Base-by-base conservation (phyloP, 2,797 vertebrate species). In the Rhadinocentrus ornatus region DNA sequence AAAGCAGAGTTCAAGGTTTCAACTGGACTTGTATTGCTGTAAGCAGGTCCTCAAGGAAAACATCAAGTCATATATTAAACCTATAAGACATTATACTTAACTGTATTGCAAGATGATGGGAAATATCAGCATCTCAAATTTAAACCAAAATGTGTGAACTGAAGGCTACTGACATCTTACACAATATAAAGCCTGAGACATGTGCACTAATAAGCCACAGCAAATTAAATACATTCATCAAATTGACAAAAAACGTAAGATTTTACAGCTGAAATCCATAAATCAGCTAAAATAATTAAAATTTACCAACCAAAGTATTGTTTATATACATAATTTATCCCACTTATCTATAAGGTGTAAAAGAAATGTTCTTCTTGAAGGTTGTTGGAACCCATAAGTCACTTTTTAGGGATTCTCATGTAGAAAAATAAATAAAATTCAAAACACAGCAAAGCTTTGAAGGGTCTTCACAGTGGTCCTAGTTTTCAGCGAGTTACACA, bases 401-500 rank as follows among this genome's bases (percentile, higher is more conserved):
- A 81, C 62, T 75, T 67, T 75, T 75, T 82, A 73, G 72, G 61
- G 74, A 72, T 77, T 84, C 1, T 48, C 59, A 53, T 64, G 71
- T 90, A 89, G 41, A 91, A 90, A 91, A 86, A 88, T 84, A 86
- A 90, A 85, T 67, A 81, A 55, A 55, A 80, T 86, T 81, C 70
- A 80, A 86, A 87, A 88, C 78, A 85, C 69, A 75, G 79, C 69
- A 87, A 81, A 88, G 62, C 74, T 60, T 60, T 71, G 56, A 54
- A 78, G 68, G 77, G 56, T 84, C 77, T 52, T 94, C 93, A 93
- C 93, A 94, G 94, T 93, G 93, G 80, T 92, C 81, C 84, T 63
- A 76, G 86, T 92, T 83, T 82, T 86, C 72, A 62, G 63, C 63
- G 44, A 79, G 69, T 79, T 75, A 71, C 81, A 64, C 83, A 22